Evolutionary conservation across 2,888 invertebrate species (phyloP).

Genomic region (Malacosoma neustria): DNA sequence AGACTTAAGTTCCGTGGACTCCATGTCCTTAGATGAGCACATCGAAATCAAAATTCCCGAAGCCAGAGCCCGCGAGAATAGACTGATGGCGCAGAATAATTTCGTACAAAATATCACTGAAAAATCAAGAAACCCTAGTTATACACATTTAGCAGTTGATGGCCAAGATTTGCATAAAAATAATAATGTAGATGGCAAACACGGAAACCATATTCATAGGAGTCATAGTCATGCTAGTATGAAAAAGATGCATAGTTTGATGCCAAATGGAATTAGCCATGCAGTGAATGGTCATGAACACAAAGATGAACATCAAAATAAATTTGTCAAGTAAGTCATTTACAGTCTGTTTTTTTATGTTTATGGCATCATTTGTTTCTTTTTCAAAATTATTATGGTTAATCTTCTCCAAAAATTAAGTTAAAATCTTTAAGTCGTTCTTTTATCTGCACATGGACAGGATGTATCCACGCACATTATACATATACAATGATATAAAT

Average conservation of each 20-base stretch:
- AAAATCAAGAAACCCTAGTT: constrained; percentile 47
- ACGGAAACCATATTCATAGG: constrained; percentile 46
- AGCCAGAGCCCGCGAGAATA: constrained; percentile 60
- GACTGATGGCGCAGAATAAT: constrained; percentile 63
- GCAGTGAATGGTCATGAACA: constrained; percentile 47
- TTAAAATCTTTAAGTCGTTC: too few species aligned
- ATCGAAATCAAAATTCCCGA: constrained; percentile 76
- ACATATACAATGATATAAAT: too few species aligned
- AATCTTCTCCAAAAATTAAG: too few species aligned
- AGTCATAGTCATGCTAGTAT: constrained; percentile 64
- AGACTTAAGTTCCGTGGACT: constrained; percentile 76
- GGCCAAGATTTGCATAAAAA: constrained; percentile 35
- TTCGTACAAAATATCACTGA: constrained; percentile 64
- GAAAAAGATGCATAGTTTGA: constrained; percentile 48
- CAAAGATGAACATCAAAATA: constrained; percentile 37
- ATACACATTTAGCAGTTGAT: constrained; percentile 55
- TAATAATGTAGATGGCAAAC: constrained; percentile 20
- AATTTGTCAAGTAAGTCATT: constrained; percentile 50
- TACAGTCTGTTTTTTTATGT: background rate
- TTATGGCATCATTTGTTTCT: background rate
- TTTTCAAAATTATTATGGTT: too few species aligned
- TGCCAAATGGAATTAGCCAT: constrained; percentile 54
- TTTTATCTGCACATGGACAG: too few species aligned
- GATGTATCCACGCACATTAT: too few species aligned
- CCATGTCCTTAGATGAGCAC: constrained; percentile 75